These are phyloP conservation scores for Carlito syrichta DNA, from an alignment of 2,113 vertebrate species.

Conservation along the genomic window DNA sequence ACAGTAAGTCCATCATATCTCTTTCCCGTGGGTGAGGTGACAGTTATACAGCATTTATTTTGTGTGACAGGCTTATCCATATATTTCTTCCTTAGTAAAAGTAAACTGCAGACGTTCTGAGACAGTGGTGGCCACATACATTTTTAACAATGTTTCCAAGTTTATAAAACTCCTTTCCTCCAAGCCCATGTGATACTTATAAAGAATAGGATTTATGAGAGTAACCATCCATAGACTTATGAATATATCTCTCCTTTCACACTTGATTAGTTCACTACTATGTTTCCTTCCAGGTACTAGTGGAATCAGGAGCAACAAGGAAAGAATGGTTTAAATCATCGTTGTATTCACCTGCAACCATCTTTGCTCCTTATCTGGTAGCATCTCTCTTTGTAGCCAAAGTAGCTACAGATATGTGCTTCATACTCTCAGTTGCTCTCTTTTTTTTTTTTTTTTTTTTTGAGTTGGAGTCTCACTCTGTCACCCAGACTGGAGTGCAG, in stretches of 20 bases:
- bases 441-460: no score
- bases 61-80: slow-evolving; percentile 43
- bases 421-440: not conserved
- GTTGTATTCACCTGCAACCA: not conserved
- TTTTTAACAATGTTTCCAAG: not conserved
- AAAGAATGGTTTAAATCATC: not conserved
- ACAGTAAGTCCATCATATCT: not conserved
- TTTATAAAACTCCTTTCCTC: not conserved
- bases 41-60: slow-evolving; percentile 34
- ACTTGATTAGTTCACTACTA: not conserved
- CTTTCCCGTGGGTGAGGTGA: slow-evolving; percentile 27
- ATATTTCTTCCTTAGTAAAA: slow-evolving; percentile 57
- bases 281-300: not conserved
- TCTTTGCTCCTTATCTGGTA: not conserved
- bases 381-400: slow-evolving; percentile 19
- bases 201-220: not conserved
- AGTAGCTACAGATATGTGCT: not conserved
- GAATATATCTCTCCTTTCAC: not conserved
- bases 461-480: no score
- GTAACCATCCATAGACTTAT: not conserved
- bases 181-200: not conserved
- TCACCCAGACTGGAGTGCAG: no score
- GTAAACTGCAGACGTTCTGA: slow-evolving; percentile 68
- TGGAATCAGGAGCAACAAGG: not conserved
- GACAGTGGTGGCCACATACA: slow-evolving; percentile 42